Evolutionary conservation across 2,113 vertebrate genomes (phyloP).

Genomic region (Cathartes aura): DNA sequence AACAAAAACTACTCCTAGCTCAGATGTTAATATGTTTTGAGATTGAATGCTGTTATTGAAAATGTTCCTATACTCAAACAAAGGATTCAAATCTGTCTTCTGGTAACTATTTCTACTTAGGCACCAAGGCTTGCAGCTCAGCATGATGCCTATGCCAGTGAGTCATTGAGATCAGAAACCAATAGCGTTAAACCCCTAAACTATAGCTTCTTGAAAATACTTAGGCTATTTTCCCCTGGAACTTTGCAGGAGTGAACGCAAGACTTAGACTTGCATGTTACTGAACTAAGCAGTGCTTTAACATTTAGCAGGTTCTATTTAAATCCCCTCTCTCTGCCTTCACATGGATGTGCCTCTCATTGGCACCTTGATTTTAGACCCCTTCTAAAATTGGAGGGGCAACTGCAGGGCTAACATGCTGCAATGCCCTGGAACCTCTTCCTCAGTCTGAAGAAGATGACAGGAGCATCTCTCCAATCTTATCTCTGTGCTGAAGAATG

Average conservation of each 20-base stretch:
- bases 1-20: neutral
- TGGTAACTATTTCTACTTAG: neutral
- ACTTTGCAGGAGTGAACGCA: neutral
- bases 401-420: neutral
- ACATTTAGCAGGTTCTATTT: neutral
- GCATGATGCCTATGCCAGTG: neutral
- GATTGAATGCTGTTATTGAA: neutral
- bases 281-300: neutral
- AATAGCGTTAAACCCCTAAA: neutral
- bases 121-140: neutral
- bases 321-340: neutral
- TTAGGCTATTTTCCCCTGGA: neutral
- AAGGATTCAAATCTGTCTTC: neutral
- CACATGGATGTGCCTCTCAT: neutral
- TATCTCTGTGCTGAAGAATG: neutral
- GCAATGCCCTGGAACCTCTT: neutral
- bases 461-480: neutral
- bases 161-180: neutral
- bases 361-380: neutral
- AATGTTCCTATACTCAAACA: neutral
- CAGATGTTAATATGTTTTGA: neutral
- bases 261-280: neutral
- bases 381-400: neutral
- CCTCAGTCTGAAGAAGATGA: neutral
- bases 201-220: neutral